phyloP scores from a whole-genome alignment of 2,888 invertebrate species.

The Coronaproctus castanopsis region DNA sequence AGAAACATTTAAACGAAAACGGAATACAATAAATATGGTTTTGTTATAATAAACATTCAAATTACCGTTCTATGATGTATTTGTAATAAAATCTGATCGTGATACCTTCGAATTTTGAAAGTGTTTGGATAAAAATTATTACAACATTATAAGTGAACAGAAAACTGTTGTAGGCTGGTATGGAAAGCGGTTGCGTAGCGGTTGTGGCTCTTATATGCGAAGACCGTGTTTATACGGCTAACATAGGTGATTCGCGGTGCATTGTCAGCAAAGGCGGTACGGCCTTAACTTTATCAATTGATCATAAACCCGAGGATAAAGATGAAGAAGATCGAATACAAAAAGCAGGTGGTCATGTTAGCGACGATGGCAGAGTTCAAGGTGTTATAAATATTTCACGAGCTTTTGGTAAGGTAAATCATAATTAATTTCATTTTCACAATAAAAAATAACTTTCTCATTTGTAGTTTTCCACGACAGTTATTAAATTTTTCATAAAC shows the following conservation, averaged over 20 bases:
- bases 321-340: constrained; percentile 62
- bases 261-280: constrained; percentile 61
- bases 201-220: constrained; percentile 73
- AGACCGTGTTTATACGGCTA: constrained; percentile 59
- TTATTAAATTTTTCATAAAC: too few species aligned
- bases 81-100: too few species aligned
- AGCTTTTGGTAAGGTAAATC: constrained; percentile 48
- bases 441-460: too few species aligned
- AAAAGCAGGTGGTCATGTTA: constrained; percentile 84
- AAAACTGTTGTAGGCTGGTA: constrained; percentile 52
- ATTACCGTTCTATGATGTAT: too few species aligned
- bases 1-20: too few species aligned
- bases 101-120: too few species aligned
- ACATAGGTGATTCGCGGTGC: constrained; percentile 86
- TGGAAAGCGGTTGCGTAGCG: constrained; percentile 91
- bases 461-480: too few species aligned
- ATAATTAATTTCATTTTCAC: too few species aligned
- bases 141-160: too few species aligned
- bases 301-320: constrained; percentile 93
- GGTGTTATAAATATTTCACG: constrained; percentile 89
- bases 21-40: too few species aligned
- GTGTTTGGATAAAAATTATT: too few species aligned
- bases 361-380: constrained; percentile 80
- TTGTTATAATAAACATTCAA: too few species aligned
- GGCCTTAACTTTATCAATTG: constrained; percentile 82